Evolutionary conservation across 2,888 invertebrate genomes (phyloP), one percentile per base, ranked within the genome.

Genomic region (Phytoseiulus persimilis): DNA sequence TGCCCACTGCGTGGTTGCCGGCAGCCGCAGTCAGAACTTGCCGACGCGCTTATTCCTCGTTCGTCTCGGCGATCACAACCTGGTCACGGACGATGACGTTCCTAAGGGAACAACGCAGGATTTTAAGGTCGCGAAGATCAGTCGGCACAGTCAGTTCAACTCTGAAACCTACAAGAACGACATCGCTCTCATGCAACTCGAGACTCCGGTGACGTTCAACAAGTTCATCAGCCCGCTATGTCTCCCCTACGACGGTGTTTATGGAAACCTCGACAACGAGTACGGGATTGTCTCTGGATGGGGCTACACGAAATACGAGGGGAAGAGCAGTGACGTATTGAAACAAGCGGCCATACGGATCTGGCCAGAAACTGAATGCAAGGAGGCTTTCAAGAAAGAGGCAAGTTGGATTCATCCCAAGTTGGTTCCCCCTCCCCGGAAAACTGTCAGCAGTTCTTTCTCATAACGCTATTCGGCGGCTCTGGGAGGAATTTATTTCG

Each of bases 121-220:
- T 18, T 83, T 90, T 23, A 83, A 45, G 32, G 90, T 89, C 32
- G 94, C 94, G 90, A 93, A 93, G 89, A 93, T 93, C 90, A 94
- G 94, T 90, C 93, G 95, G n/a, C 96, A 96, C 92, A 95, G 96
- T 91, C 92, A 94, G 0, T 97, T 95, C 93, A 94, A 94, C 92
- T 92, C 95, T 0, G 93, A 92, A 0, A 92, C 94, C 32, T 95
- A 94, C 91, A 94, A 94, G 87, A 95, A 95, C 91, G 97, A 97
- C 92, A 95, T 97, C 90, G 97, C 95, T 0, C 92, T 97, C 0
- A 92, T 97, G 0, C 94, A 90, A 32, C 84, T 91, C 18, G 89
- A 83, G 18, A 32, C 89, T 1, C 65, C 90, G 32, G 91, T 91
- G 31, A n/a, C 83, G 0, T 91, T 91, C 83, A 90, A 89, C 83